A percentile compares a stretch with the other conserved stretches of the same genome.
These are phyloP conservation scores for Drosophila prostipennis DNA, from an alignment of 2,888 invertebrate species.

Conservation along the genomic window DNA sequence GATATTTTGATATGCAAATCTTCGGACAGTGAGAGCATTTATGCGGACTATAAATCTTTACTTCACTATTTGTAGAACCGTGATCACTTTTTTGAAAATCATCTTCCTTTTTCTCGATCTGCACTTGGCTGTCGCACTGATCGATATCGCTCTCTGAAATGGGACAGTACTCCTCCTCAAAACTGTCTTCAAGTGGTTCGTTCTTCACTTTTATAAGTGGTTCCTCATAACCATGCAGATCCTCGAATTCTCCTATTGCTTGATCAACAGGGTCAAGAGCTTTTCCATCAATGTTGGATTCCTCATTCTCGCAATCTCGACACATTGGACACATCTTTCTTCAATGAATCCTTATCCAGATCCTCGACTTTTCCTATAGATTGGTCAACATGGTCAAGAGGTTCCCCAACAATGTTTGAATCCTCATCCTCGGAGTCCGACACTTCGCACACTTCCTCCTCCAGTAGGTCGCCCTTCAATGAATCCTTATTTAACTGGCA, in stretches of 20 bases:
- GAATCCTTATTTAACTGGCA: background rate
- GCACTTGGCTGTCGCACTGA: background rate
- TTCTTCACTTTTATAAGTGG: background rate
- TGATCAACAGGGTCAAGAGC: background rate
- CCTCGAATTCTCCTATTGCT: too few relatives aligned
- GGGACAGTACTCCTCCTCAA: background rate
- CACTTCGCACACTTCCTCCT: background rate
- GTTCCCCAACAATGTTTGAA: background rate
- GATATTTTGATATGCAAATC: background rate
- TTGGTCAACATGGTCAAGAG: background rate
- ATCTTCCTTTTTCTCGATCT: background rate
- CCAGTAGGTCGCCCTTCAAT: background rate
- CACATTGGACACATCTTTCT: background rate
- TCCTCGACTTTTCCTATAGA: too few relatives aligned
- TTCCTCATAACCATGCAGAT: too few relatives aligned
- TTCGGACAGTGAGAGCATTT: background rate
- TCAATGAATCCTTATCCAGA: background rate
- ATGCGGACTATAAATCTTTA: background rate
- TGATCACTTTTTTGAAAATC: too few relatives aligned
- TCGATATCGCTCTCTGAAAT: background rate
- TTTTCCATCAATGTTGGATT: background rate
- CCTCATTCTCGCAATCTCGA: background rate
- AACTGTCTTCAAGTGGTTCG: background rate
- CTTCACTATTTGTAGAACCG: background rate
- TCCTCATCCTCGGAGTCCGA: background rate